Base-by-base conservation (phyloP, 2,113 vertebrate genomes). In the Pseudorhombus dupliciocellatus region DNA sequence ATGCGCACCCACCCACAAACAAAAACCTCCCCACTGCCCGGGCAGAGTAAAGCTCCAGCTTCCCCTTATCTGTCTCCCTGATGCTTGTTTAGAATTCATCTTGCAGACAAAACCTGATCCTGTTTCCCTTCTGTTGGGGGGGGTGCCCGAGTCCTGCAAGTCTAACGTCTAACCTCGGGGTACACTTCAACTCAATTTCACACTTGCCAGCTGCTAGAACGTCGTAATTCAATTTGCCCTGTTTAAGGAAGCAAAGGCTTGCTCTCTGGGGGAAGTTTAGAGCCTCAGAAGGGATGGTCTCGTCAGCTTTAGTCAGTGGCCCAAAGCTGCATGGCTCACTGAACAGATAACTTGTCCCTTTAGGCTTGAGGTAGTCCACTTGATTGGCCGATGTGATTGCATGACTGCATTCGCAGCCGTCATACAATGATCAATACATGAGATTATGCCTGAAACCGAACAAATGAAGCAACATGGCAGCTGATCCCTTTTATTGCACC, bases 181-280 rank as follows among this genome's bases (percentile, higher is more conserved):
- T 87, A 73, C 80, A 84, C 84, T 88, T 91, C 83, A 70, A 83
- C 87, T 92, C 86, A 90, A 90, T 93, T 93, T 92, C 90, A 93
- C 90, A 90, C 86, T 86, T 84, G 87, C 85, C 80, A 85, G 77
- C 79, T 86, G 84, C 75, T 66, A 83, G 78, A 90, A 92, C 74
- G 84, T 90, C 85, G 84, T 92, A 91, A 93, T 94, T 93, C 83
- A 91, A 89, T 93, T 92, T 90, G 78, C 28, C 37, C 77, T 77
- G 76, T 90, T 92, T 88, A 91, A 86, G 84, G 87, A 91, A 92
- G 73, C 77, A 53, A 51, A 70, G 68, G 53, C 70, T 60, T 48
- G 64, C 67, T 89, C 90, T 86, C 84, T 21, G 77, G 84, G 87
- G 46, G 74, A 64, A 81, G 76, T 77, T 88, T 87, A 84, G 83